Evolutionary conservation across 2,888 invertebrate species (phyloP), one percentile per base, ranked within the genome.

Genomic region (Caenorhabditis sp.): DNA sequence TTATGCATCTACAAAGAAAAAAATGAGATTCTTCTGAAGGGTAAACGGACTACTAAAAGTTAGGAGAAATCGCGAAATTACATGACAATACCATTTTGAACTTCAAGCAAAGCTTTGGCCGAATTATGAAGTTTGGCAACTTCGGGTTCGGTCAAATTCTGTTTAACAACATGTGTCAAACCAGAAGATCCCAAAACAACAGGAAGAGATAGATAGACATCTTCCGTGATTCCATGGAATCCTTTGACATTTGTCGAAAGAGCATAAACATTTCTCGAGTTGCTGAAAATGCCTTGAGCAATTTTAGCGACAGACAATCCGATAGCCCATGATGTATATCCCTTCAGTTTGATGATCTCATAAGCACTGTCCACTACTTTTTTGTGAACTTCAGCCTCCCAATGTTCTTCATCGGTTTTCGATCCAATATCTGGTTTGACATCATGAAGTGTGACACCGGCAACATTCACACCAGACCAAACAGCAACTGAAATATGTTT

Each of bases 391-490:
- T 92, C 91, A 70, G 91, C 89, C 66, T 85, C 83, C 93, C 93
- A 95, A 74, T 92, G 91, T 88, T 95, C 94, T 0, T 91, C 89
- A 88, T 95, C 95, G 5, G 76, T 74, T 0, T 91, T 89, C 0
- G 91, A 90, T 50, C 94, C 94, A 66, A 94, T 90, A 54, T 90
- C 89, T 23, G 93, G 92, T 88, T 93, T 92, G 37, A 95, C 87
- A 81, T 94, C 94, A 78, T 75, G 74, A 21, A 81, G 73, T 53
- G 76, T 74, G 0, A 95, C 94, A 8, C 95, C 95, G 8, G 94
- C 95, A 55, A 95, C 92, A 89, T 95, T 95, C 24, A 95, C 94
- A 14, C 94, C 94, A 0, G 95, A 95, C 95, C 95, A 95, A 0
- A 95, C 93, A 10, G 95, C 93, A 74, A 95, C 93, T 93, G 87